Conservation (phyloP, 1,140 invertebrate genomes). For the Lysiphlebus fabarum region DNA sequence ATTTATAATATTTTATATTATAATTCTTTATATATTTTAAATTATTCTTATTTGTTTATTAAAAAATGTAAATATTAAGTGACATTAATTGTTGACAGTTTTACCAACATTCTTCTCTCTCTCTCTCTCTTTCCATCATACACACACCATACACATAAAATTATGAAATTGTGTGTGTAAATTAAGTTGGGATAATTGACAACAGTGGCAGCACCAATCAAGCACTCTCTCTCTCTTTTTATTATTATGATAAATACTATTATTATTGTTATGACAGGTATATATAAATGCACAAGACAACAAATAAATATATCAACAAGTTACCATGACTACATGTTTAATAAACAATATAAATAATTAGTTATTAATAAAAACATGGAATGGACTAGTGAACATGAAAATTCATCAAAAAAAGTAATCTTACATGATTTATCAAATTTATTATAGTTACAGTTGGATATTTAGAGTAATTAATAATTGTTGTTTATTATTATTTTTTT, state of each 20-base stretch:
- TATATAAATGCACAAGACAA: too few relatives aligned
- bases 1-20: too few relatives aligned
- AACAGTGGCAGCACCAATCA: background rate
- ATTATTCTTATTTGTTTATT: too few relatives aligned
- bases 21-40: too few relatives aligned
- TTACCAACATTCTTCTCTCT: too few relatives aligned
- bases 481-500: constrained; percentile 12
- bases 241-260: too few relatives aligned
- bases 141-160: too few relatives aligned
- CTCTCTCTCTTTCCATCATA: too few relatives aligned
- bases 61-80: too few relatives aligned
- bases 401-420: constrained; percentile 55
- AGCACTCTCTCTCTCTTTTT: constrained; percentile 31
- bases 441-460: background rate
- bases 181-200: background rate
- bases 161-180: too few relatives aligned
- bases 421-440: background rate
- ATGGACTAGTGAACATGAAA: constrained; percentile 54
- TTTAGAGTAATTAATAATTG: background rate
- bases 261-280: background rate
- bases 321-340: constrained; percentile 45
- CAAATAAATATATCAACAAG: too few relatives aligned
- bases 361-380: constrained; percentile 43
- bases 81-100: too few relatives aligned
- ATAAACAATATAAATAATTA: constrained; percentile 32